phyloP scores from a whole-genome alignment of 2,888 invertebrate species.

The Brachyopa scutellaris region DNA sequence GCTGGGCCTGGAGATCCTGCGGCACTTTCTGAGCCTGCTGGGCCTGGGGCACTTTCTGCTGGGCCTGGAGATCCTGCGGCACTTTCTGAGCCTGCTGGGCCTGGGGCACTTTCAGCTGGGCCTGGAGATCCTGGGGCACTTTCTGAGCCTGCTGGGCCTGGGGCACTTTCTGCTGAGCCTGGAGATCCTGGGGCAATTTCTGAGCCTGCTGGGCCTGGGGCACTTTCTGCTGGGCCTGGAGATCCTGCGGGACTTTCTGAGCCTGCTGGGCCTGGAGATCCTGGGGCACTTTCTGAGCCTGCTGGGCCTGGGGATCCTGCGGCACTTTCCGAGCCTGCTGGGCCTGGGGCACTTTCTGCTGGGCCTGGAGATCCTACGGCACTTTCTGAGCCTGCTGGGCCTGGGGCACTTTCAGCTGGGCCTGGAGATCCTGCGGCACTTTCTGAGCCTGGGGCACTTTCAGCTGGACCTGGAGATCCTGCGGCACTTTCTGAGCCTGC shows the following conservation, averaged over 20 bases:
- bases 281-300: neutral
- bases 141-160: neutral
- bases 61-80: neutral
- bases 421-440: too few relatives aligned
- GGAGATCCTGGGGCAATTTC: neutral
- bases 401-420: neutral
- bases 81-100: neutral
- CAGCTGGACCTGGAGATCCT: neutral
- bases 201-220: neutral
- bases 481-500: too few relatives aligned
- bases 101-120: neutral
- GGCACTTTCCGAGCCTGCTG: neutral
- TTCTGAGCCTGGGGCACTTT: too few relatives aligned
- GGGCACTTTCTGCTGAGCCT: neutral
- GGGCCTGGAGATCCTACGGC: too few relatives aligned
- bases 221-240: constrained; percentile 4
- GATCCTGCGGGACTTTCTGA: neutral
- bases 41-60: neutral
- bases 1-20: neutral
- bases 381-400: neutral
- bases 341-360: neutral
- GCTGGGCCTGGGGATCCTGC: neutral
- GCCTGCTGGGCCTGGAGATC: neutral
- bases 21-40: neutral
- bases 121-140: too few relatives aligned